These are phyloP conservation scores for Ornithoptera alexandrae DNA, from an alignment of 2,888 invertebrate species.

Conservation along the genomic window DNA sequence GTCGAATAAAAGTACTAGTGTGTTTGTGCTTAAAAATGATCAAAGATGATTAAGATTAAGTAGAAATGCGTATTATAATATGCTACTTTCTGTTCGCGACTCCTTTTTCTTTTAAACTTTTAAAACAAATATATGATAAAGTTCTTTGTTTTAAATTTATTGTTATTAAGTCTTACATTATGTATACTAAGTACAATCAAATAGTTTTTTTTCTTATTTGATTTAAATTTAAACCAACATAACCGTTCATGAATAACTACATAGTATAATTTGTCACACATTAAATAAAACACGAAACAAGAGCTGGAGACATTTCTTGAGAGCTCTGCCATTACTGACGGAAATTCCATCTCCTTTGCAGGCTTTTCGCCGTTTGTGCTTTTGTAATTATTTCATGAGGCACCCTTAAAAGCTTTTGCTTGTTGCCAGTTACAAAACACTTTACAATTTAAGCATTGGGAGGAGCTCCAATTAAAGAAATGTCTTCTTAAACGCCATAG, in stretches of 20 bases:
- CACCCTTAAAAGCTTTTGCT: slow-evolving; percentile 3
- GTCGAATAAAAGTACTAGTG: too few relatives aligned
- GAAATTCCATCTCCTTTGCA: slow-evolving; percentile 2
- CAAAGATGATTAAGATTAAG: too few relatives aligned
- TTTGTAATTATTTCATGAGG: slow-evolving; percentile 9
- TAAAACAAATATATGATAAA: too few relatives aligned
- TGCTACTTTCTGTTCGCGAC: too few relatives aligned
- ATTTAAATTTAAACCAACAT: not conserved
- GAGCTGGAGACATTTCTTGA: slow-evolving; percentile 3
- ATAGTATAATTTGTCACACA: not conserved
- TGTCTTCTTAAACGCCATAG: not conserved
- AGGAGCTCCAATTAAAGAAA: slow-evolving; percentile 2
- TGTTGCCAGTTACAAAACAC: slow-evolving; percentile 5
- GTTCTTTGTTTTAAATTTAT: too few relatives aligned
- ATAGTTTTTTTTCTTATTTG: not conserved
- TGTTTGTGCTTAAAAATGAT: too few relatives aligned
- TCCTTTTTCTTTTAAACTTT: too few relatives aligned
- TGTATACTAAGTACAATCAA: not conserved
- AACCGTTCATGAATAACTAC: not conserved
- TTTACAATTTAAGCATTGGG: slow-evolving; percentile 1
- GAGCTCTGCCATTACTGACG: not conserved
- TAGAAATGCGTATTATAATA: too few relatives aligned
- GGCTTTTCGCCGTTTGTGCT: slow-evolving; percentile 4
- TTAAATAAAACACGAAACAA: slow-evolving; percentile 2
- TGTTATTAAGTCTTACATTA: not conserved